phyloP scores from a whole-genome alignment of 2,888 invertebrate species.

The Maniola hyperantus region DNA sequence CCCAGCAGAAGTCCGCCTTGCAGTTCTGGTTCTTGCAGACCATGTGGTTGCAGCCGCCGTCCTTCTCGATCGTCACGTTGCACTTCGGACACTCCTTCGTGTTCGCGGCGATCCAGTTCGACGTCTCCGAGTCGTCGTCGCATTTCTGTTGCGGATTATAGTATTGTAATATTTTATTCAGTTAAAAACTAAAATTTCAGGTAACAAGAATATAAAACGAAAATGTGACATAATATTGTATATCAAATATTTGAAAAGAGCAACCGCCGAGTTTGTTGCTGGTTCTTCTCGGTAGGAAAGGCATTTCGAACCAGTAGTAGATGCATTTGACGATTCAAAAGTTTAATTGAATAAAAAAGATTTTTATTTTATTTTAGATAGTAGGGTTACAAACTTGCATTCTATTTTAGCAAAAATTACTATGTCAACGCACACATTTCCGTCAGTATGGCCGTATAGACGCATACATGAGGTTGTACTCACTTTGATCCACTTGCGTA shows the following conservation, averaged over 20 bases:
- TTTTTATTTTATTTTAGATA: too few relatives aligned
- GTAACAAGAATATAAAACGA: too few relatives aligned
- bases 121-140: slow-evolving; percentile 99
- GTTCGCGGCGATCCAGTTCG: slow-evolving; percentile 99
- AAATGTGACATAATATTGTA: too few relatives aligned
- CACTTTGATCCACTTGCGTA: slow-evolving; percentile 96
- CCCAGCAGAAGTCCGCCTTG: slow-evolving; percentile 99
- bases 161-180: neutral
- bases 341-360: too few relatives aligned
- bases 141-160: slow-evolving; percentile 87
- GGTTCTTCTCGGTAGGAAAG: too few relatives aligned
- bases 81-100: slow-evolving; percentile 99
- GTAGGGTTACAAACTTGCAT: too few relatives aligned
- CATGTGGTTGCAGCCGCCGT: slow-evolving; percentile 99
- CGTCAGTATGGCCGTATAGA: neutral
- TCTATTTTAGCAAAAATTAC: too few relatives aligned
- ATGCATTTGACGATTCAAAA: too few relatives aligned
- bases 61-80: slow-evolving; percentile 97
- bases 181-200: too few relatives aligned
- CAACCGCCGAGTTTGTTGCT: too few relatives aligned
- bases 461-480: neutral
- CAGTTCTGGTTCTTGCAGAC: slow-evolving; percentile 99
- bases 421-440: neutral
- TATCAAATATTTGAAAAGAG: too few relatives aligned
- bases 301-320: too few relatives aligned